Base-by-base conservation (phyloP, 1,140 invertebrate species). In the Caenorhabditis briggsae region DNA sequence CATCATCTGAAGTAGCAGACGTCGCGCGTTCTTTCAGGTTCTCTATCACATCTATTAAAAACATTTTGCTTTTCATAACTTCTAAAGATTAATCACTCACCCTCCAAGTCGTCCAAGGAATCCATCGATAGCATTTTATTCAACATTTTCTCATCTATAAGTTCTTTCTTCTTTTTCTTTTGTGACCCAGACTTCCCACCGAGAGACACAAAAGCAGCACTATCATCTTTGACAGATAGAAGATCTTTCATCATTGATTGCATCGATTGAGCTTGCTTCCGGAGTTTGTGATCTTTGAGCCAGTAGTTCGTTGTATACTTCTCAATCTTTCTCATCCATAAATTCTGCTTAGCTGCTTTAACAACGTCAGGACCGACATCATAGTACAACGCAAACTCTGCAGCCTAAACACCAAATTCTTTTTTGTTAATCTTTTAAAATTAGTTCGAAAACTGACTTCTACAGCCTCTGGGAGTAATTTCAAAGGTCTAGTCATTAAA, bases 301-400 rank as follows among this genome's bases (percentile, higher is more conserved):
- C 70, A 78, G 46, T 53, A 78, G 1, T 0, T 23, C 6, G n/a
- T 50, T 50, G 9, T 14, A n/a, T 78, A 78, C 53, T 11, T 53
- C 23, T 78, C 70, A 50, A 78, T n/a, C n/a, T 53, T 78, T 20
- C 14, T 78, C 20, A 53, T 50, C 70, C 70, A 78, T 18, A 50
- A 1, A n/a, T 5, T 20, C 23, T 53, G 9, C 14, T 11, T 78
- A 12, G 33, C 46, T 18, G 9, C 12, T 2, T 9, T 14, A 2
- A 78, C 20, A 5, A 78, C 11, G 6, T 12, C 2, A 23, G 70
- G 70, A 18, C 46, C 70, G 7, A 50, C 3, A 6, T 53, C 20
- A 12, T 78, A 14, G 9, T 50, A 12, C 8, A 78, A 14, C 48
- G 18, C 41, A 12, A 50, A 12, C 0, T 5, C 25, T 3, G 70